Conservation (phyloP, 2,113 vertebrate genomes). For the Sprattus sprattus region DNA sequence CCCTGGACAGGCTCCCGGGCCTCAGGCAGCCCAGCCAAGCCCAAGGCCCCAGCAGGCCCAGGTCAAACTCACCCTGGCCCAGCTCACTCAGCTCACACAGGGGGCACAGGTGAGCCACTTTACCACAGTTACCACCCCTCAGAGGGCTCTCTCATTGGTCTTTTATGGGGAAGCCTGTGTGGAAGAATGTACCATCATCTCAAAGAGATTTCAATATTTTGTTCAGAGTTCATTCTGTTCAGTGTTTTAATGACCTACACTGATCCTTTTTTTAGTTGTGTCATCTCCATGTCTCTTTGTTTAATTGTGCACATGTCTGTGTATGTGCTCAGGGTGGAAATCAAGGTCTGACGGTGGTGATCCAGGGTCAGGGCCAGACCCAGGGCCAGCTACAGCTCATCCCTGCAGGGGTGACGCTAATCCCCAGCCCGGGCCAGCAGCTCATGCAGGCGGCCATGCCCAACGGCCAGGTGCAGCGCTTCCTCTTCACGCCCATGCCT, state of each 20-base stretch:
- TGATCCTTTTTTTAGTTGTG: not conserved
- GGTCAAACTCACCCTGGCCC: slow-evolving; percentile 97
- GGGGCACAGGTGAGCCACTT: slow-evolving; percentile 61
- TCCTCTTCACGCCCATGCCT: slow-evolving; percentile 91
- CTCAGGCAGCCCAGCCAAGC: slow-evolving; percentile 50
- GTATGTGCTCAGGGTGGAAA: slow-evolving; percentile 78
- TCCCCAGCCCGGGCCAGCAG: slow-evolving; percentile 93
- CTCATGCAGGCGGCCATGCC: slow-evolving; percentile 99
- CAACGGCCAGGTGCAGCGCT: slow-evolving; percentile 93
- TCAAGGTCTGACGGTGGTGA: slow-evolving; percentile 95
- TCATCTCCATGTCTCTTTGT: not conserved
- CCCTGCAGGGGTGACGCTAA: slow-evolving; percentile 90
- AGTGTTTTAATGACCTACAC: not conserved
- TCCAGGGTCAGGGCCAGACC: slow-evolving; percentile 97
- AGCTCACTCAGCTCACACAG: slow-evolving; percentile 94
- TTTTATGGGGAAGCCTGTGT: slow-evolving; percentile 69
- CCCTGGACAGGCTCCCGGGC: slow-evolving; percentile 54
- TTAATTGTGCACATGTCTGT: not conserved
- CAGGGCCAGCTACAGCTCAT: slow-evolving; percentile 95
- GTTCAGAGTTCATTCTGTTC: slow-evolving; percentile 62
- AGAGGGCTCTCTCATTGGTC: slow-evolving; percentile 72
- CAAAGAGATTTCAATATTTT: too few species aligned
- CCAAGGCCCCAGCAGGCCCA: slow-evolving; percentile 91
- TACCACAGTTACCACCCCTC: slow-evolving; percentile 74
- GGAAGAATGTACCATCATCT: not conserved